Evolutionary conservation across 2,113 vertebrate species (phyloP), one percentile per base, ranked within the genome.

Genomic region (Thunnus maccoyii): DNA sequence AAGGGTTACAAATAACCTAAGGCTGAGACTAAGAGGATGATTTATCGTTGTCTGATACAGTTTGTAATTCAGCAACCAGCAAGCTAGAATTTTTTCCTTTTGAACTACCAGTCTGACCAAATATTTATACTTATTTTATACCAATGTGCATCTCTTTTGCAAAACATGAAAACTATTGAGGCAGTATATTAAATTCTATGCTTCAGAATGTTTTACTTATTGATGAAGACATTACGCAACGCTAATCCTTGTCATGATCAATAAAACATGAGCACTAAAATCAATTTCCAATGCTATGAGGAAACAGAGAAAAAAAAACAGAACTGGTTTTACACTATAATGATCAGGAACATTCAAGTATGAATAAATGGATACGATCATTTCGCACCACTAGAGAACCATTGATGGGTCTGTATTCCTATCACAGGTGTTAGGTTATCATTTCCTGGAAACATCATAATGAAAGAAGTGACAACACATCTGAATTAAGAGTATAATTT

Each of bases 211-310:
- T 56, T 70, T 81, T 32, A 78, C 17, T 87, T 76, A 87, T 85
- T 80, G 12, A 88, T 83, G 58, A 66, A 11, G 3, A 54, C 9
- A 55, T 82, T 76, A 25, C 16, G 48, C 54, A 72, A 72, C 3
- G 5, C 0, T 12, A 11, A 79, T 66, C 5, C 25, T 60, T 56
- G 18, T 36, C 0, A 30, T 47, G 27, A 54, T 72, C n/a, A 80
- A 88, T 79, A 77, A 76, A 74, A 56, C 4, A 83, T 73, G 15
- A 78, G 4, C 18, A 22, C 44, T 36, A 32, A 85, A 65, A 69
- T 52, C 2, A 47, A 2, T 30, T 72, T 57, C 3, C 1, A 17
- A 27, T 44, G 51, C 52, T 44, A 27, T 15, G 1, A 67, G 16
- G 22, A 75, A 81, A 56, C 10, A 52, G 44, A 51, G n/a, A 12